Base-by-base conservation (phyloP, 2,888 invertebrate species). In the Eristalis arbustorum region DNA sequence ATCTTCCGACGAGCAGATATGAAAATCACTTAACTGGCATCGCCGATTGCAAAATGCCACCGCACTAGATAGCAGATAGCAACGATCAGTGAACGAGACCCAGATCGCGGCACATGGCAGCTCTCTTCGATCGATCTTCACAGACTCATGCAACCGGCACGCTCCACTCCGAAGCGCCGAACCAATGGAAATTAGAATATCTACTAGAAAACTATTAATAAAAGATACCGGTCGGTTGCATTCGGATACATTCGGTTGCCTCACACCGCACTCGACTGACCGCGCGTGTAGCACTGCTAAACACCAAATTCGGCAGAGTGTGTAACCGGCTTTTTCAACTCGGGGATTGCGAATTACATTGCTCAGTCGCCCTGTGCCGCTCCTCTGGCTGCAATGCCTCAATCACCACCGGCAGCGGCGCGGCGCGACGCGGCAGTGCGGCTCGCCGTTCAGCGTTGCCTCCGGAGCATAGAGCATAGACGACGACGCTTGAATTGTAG, bases 191-290 rank as follows among this genome's bases (percentile, higher is more conserved):
- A 87, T 87, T 87, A 87, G 87, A 87, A 87, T 87, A 87, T 83
- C 78, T 79, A 87, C 83, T 74, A 73, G 78, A 87, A 87, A 78
- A 75, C 87, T 83, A 87, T 87, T 87, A 87, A 87, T 87, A 87
- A 87, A 83, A 87, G 84, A 90, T 90, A 91, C 91, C 92, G 92
- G 91, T 92, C 91, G 91, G 92, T 91, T 91, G 92, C 92, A 91
- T 92, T 91, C 92, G 91, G 92, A 91, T 92, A 91, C 92, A 91
- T 92, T 91, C 91, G 91, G 92, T 91, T 92, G 92, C 92, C 90
- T 92, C 91, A 92, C 91, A 91, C 91, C 92, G 92, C 92, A 92
- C 92, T 92, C 92, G 92, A 92, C 91, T 92, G 92, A 91, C 92
- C 92, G 92, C 91, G 92, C 92, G 91, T 92, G 89, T 89, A 89